phyloP scores from a whole-genome alignment of 2,113 vertebrate species.

The Carlito syrichta region DNA sequence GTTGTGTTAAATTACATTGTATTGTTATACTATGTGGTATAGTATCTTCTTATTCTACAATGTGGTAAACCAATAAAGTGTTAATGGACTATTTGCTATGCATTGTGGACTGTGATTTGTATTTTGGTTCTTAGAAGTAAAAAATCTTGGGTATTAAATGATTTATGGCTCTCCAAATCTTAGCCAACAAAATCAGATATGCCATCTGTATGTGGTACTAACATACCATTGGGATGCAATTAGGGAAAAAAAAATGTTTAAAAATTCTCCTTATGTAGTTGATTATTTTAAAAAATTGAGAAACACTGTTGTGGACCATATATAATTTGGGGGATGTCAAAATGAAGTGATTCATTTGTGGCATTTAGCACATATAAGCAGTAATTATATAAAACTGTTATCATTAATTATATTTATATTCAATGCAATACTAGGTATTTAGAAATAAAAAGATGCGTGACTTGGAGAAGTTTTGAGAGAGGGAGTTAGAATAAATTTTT shows the following conservation, averaged over 20 bases:
- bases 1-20: not conserved
- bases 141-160: not conserved
- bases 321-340: not conserved
- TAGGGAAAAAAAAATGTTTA: not conserved
- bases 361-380: not conserved
- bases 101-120: not conserved
- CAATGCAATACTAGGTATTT: not conserved
- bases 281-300: not conserved
- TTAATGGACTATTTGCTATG: not conserved
- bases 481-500: not conserved
- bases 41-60: conserved; percentile 3
- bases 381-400: not conserved
- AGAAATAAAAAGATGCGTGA: not conserved
- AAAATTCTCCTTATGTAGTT: not conserved
- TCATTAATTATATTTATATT: not conserved
- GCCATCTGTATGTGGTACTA: not conserved
- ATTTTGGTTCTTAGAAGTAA: not conserved
- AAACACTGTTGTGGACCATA: not conserved
- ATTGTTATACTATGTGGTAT: not conserved
- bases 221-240: not conserved
- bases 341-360: not conserved
- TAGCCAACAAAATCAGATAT: not conserved
- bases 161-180: not conserved
- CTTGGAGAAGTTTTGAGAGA: not conserved
- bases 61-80: not conserved